A percentile compares a stretch with the other conserved stretches of the same genome.
Conservation (phyloP, 2,113 vertebrate genomes). For the Hiodon alosoides region DNA sequence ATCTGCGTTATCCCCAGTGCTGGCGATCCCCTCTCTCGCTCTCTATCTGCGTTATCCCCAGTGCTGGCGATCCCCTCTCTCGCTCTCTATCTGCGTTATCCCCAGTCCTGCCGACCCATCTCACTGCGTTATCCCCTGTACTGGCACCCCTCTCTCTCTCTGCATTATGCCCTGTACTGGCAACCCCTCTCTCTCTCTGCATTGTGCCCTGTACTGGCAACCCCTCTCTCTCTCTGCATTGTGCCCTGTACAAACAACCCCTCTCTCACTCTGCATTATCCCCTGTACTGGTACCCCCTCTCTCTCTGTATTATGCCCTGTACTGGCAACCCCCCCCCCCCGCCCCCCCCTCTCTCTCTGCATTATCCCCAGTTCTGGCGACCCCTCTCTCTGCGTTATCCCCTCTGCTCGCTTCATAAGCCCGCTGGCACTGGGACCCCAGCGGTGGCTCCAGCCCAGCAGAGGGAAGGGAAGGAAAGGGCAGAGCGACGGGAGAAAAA, state of each 20-base stretch:
- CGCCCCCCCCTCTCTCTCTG: slow-evolving; percentile 8
- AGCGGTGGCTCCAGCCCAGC: slow-evolving; percentile 40
- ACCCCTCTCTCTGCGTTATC: slow-evolving; percentile 56
- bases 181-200: no score
- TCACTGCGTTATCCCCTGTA: no score
- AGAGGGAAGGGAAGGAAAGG: slow-evolving; percentile 43
- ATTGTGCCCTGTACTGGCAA: no score
- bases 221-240: not conserved
- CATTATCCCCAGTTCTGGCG: slow-evolving; percentile 28
- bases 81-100: no score
- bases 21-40: not conserved
- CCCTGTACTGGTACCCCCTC: not conserved
- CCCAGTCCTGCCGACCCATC: no score
- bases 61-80: no score
- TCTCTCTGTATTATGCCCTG: not conserved
- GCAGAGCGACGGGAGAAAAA: slow-evolving; percentile 47
- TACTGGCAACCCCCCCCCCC: not conserved
- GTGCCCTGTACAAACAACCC: not conserved
- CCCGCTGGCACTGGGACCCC: slow-evolving; percentile 65
- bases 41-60: no score
- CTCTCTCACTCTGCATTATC: not conserved
- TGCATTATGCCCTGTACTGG: no score
- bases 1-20: no score
- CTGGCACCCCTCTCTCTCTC: no score
- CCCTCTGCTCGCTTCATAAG: slow-evolving; percentile 59